A percentile compares a stretch with the other conserved stretches of the same genome.
These are phyloP conservation scores for Temnothorax unifasciatus DNA, from an alignment of 2,888 invertebrate genomes.

Conservation along the genomic window DNA sequence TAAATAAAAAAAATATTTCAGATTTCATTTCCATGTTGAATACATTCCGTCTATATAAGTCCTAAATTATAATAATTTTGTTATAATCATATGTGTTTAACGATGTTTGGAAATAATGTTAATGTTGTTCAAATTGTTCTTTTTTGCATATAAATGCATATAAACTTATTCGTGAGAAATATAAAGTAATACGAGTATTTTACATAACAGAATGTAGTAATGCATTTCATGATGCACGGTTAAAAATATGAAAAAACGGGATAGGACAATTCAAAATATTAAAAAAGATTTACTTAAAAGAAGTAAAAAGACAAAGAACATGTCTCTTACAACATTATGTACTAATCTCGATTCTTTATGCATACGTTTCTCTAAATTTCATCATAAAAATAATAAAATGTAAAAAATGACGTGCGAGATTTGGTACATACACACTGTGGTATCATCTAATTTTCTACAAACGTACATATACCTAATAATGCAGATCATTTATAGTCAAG, in stretches of 20 bases:
- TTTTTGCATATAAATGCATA: neutral
- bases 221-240: constrained; percentile 1
- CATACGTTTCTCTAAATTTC: neutral
- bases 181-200: neutral
- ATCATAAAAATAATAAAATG: constrained; percentile 1
- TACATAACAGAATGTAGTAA: neutral
- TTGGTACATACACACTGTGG: constrained; percentile 26
- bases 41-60: neutral
- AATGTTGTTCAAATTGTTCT: neutral
- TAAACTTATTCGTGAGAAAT: constrained; percentile 1
- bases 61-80: constrained; percentile 23
- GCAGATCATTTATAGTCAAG: constrained; percentile 28
- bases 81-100: neutral
- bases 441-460: constrained; percentile 39
- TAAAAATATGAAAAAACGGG: neutral
- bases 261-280: neutral
- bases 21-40: neutral
- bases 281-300: neutral
- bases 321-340: constrained; percentile 21
- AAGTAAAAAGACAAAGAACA: constrained; percentile 1
- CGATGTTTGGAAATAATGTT: neutral
- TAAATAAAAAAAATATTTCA: neutral
- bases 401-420: constrained; percentile 1
- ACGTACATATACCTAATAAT: constrained; percentile 35
- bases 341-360: constrained; percentile 25